phyloP scores from a whole-genome alignment of 2,888 invertebrate genomes.

The Drosophila robusta region DNA sequence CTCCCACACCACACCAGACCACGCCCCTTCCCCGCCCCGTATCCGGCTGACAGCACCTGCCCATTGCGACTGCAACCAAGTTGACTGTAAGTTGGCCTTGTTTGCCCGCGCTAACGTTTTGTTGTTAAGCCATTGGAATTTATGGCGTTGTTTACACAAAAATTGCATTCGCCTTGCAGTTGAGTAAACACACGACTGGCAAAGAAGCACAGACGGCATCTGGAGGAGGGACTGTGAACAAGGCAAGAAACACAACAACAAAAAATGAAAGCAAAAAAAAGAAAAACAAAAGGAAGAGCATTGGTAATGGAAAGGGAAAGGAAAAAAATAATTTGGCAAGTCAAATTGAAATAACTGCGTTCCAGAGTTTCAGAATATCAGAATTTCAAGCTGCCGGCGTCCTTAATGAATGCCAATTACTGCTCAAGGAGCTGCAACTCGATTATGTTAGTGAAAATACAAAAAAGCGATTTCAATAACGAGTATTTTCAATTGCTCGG shows the following conservation, averaged over 20 bases:
- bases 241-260: not conserved
- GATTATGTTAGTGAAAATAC: conserved; percentile 26
- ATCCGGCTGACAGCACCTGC: conserved; percentile 23
- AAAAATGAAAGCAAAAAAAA: too few relatives aligned
- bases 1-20: not conserved
- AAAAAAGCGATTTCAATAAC: conserved; percentile 36
- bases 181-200: conserved; percentile 65
- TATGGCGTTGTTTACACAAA: conserved; percentile 78
- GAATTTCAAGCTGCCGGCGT: conserved; percentile 15
- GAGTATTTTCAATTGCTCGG: conserved; percentile 40
- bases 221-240: conserved; percentile 1
- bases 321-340: conserved; percentile 53
- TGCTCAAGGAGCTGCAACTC: conserved; percentile 37
- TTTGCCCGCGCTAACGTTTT: conserved; percentile 62
- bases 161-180: conserved; percentile 77
- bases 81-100: conserved; percentile 60
- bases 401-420: conserved; percentile 57
- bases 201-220: conserved; percentile 3
- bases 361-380: conserved; percentile 14
- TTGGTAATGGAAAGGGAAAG: not conserved
- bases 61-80: conserved; percentile 11
- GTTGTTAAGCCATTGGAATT: conserved; percentile 76
- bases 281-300: conserved; percentile 1
- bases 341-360: conserved; percentile 48
- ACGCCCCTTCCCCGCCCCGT: not conserved